Evolutionary conservation across 2,797 vertebrate species (phyloP).

Genomic region (Poeciliopsis gracilis): DNA sequence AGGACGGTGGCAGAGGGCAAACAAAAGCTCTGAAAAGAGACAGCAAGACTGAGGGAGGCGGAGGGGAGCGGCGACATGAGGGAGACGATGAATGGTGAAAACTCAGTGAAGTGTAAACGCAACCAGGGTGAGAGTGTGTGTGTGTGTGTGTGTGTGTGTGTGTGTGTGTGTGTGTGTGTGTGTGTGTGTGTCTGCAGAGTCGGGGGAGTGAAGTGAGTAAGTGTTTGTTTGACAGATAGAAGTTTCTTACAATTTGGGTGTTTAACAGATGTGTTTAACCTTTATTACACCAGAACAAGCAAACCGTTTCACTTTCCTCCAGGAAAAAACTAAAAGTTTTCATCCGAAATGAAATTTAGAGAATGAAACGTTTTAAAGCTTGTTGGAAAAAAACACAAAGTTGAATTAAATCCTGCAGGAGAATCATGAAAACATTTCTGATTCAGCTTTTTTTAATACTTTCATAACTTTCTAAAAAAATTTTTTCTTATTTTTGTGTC

Average conservation of each 20-base stretch:
- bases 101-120: conserved; percentile 97
- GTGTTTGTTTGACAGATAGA: conserved; percentile 60
- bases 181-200: conserved; percentile 53
- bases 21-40: conserved; percentile 95
- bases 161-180: conserved; percentile 58
- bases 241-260: conserved; percentile 22
- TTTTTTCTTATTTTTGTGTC: background rate
- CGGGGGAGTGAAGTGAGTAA: conserved; percentile 54
- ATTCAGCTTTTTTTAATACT: background rate
- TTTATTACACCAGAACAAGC: background rate
- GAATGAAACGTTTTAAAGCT: background rate
- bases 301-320: conserved; percentile 1
- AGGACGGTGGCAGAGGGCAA: conserved; percentile 90
- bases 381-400: background rate
- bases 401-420: background rate
- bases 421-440: background rate
- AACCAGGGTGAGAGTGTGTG: conserved; percentile 76
- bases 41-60: conserved; percentile 63
- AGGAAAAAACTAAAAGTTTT: background rate
- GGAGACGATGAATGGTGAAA: conserved; percentile 91
- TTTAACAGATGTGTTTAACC: conserved; percentile 9
- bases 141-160: conserved; percentile 62
- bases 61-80: conserved; percentile 76
- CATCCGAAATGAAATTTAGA: background rate
- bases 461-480: background rate